Conservation (phyloP, 1,140 invertebrate genomes). For the Yoshiicerus persimilis region DNA sequence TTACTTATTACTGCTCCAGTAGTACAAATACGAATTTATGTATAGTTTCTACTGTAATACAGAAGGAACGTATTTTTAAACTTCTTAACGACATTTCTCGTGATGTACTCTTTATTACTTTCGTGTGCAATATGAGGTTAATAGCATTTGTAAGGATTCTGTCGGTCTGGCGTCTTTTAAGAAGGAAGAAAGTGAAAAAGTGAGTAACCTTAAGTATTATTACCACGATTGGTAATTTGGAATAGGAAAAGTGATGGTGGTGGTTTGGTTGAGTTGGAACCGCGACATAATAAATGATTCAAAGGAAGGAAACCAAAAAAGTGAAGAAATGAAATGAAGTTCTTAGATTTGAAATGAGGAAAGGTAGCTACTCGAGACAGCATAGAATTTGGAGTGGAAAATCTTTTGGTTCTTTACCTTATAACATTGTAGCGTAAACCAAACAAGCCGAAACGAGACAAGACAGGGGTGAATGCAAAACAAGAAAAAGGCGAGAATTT, state of each 20-base stretch:
- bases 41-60: no score
- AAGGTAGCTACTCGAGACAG: not conserved
- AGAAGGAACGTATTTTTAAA: no score
- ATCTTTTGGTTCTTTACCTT: not conserved
- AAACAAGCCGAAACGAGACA: not conserved
- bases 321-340: not conserved
- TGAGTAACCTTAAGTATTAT: no score
- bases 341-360: constrained; percentile 13
- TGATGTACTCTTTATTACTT: no score
- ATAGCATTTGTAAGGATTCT: no score
- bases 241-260: not conserved
- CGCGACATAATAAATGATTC: not conserved
- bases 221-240: not conserved
- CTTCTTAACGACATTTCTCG: no score
- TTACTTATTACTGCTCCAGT: no score
- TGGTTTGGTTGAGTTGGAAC: not conserved
- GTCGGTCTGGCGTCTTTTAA: no score
- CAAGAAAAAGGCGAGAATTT: constrained; percentile 22
- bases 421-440: not conserved
- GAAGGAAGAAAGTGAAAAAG: no score
- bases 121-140: no score
- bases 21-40: no score
- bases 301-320: constrained; percentile 14
- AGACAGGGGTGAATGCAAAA: constrained; percentile 10
- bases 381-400: not conserved